A percentile compares a stretch with the other conserved stretches of the same genome.
phyloP scores from a whole-genome alignment of 2,113 vertebrate species.

The Danionella cerebrum region DNA sequence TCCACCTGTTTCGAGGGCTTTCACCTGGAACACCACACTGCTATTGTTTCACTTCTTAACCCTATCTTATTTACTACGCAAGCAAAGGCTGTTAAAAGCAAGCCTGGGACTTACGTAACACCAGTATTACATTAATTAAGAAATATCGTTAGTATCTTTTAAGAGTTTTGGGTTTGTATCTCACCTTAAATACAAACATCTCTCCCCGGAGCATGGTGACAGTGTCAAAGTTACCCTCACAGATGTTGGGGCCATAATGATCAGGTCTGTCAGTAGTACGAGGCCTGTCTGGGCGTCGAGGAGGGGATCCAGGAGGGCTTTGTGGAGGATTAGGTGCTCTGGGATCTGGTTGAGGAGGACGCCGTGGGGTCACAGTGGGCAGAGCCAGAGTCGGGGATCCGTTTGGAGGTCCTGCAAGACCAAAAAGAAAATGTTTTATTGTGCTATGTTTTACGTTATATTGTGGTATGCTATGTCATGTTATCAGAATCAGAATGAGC shows the following conservation, averaged over 20 bases:
- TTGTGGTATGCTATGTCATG: too few relatives aligned
- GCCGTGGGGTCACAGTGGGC: constrained; percentile 75
- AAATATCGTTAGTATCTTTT: too few relatives aligned
- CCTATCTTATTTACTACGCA: too few relatives aligned
- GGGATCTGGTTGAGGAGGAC: constrained; percentile 60
- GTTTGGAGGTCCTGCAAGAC: constrained; percentile 51
- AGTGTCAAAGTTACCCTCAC: constrained; percentile 87
- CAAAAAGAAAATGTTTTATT: too few relatives aligned
- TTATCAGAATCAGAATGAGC: too few relatives aligned
- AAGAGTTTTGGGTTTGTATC: too few relatives aligned
- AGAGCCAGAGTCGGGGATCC: constrained; percentile 74
- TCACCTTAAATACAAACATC: constrained; percentile 98
- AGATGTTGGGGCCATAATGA: constrained; percentile 88
- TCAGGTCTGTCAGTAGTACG: constrained; percentile 75
- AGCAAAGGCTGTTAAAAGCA: not conserved
- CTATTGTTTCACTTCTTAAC: not conserved
- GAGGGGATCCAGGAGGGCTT: constrained; percentile 64
- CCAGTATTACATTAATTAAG: too few relatives aligned
- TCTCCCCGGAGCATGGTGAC: constrained; percentile 89
- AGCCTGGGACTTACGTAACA: not conserved
- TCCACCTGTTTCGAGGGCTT: constrained; percentile 31
- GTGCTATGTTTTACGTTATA: too few relatives aligned
- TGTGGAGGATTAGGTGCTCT: constrained; percentile 61
- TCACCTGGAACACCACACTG: not conserved
- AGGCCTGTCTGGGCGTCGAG: constrained; percentile 70